Evolutionary conservation across 2,888 invertebrate genomes (phyloP), one percentile per base, ranked within the genome.

Genomic region (Teinopalpus imperialis): DNA sequence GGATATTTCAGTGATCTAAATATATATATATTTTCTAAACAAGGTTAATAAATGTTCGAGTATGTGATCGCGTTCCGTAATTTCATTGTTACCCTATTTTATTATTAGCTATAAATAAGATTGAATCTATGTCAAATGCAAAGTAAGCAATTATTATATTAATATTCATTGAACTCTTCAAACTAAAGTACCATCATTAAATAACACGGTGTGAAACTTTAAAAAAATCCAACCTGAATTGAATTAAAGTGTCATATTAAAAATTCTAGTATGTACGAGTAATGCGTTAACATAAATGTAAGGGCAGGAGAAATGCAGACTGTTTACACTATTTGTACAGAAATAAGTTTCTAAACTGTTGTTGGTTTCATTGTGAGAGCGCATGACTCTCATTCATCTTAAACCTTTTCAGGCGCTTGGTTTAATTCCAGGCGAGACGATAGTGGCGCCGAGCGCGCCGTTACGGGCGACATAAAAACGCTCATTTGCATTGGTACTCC

Each of bases 401-500:
- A 77, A 81, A 80, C 71, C 86, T 81, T 82, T 86, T 85, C 81
- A 81, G 71, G 63, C 66, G 77, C 69, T 66, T 63, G 69, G 69
- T 77, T 82, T 78, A 81, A 83, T 81, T 79, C 80, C 69, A 73
- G 69, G 63, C 71, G 54, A 72, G 76, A 72, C 75, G 71, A 75
- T 71, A 74, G 75, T 75, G 68, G 55, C 61, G 56, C 57, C 51
- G 54, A 54, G 42, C 55, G 57, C 57, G 57, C 58, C 54, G 64
- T 61, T 53, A 52, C 53, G 63, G 60, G 67, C 70, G 68, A 75
- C 69, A 80, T 74, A 77, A 78, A 81, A 82, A 79, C 75, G 63
- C 75, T 80, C 77, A 83, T 86, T 85, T 85, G 75, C 83, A 79
- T 81, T 76, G 76, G 71, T 65, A 66, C 74, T 69, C 70, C 63